These are phyloP conservation scores for Azorinus chamasolen DNA, from an alignment of 2,888 invertebrate species.

Conservation along the genomic window DNA sequence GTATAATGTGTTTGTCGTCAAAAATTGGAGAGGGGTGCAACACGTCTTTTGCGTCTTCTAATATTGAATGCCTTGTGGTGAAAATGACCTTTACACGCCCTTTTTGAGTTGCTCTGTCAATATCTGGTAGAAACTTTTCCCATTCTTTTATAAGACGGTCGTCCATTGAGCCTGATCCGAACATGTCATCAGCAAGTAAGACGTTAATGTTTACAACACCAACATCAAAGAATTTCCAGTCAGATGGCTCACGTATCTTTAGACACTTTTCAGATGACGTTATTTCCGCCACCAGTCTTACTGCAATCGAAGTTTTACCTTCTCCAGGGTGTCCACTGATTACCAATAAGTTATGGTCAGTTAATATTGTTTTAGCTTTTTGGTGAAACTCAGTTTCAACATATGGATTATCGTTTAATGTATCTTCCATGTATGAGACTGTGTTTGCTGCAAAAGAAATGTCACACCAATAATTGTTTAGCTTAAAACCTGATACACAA, in stretches of 20 bases:
- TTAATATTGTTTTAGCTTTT: slow-evolving; percentile 22
- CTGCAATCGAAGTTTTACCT: slow-evolving; percentile 53
- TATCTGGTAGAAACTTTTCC: slow-evolving; percentile 25
- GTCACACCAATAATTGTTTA: too few species aligned
- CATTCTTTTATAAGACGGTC: slow-evolving; percentile 35
- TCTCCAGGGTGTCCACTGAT: slow-evolving; percentile 50
- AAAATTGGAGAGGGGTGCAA: slow-evolving; percentile 14
- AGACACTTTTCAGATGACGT: slow-evolving; percentile 21
- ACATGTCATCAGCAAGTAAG: slow-evolving; percentile 51
- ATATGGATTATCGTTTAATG: slow-evolving; percentile 9
- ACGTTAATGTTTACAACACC: slow-evolving; percentile 8
- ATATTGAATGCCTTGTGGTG: slow-evolving; percentile 51
- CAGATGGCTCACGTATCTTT: slow-evolving; percentile 23
- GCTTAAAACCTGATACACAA: too few species aligned
- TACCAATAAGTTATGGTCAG: slow-evolving; percentile 21
- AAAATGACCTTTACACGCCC: slow-evolving; percentile 26
- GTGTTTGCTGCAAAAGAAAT: slow-evolving; percentile 31
- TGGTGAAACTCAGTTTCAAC: slow-evolving; percentile 30
- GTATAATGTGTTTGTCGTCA: slow-evolving; percentile 29
- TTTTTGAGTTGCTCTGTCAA: slow-evolving; percentile 23
- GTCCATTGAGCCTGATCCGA: slow-evolving; percentile 45
- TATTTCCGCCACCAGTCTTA: slow-evolving; percentile 16
- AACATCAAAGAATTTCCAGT: slow-evolving; percentile 46
- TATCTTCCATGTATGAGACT: slow-evolving; percentile 27
- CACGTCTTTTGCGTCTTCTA: slow-evolving; percentile 27